Base-by-base conservation (phyloP, 1,140 invertebrate genomes). In the Aplysia californica region DNA sequence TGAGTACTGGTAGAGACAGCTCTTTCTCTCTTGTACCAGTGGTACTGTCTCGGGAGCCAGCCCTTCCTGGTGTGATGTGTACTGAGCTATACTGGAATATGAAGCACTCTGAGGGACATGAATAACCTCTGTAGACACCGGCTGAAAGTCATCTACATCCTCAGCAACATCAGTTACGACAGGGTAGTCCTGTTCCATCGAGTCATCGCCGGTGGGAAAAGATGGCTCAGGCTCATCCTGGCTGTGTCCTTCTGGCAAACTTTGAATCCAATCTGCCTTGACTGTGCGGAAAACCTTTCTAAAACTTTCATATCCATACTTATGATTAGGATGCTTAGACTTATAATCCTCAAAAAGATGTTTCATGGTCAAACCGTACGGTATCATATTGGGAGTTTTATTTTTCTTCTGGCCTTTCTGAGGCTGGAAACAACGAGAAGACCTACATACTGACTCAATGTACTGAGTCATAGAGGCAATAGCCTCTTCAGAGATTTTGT, bases 401-500 rank as follows among this genome's bases (percentile, higher is more conserved):
- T 3, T 31, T n/a, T 10, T 2, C 1, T 6, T 58, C 21, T 35
- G 68, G n/a, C 10, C 35, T 70, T 55, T 70, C 18, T 56, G 44
- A 3, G 39, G 66, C 26, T 26, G 1, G 2, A 44, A 23, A 68
- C n/a, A 31, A 21, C 50, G 66, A 31, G 23, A 44, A 3, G 66
- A 44, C 3, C 50, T 21, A 23, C 66, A 68, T 23, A 68, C 66
- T 44, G 33, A 36, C 39, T 68, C 66, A 44, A 68, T 68, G 23
- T 68, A 68, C 31, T 44, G 31, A 4, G 66, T 44, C 66, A 68
- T 68, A 4, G 66, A 68, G 26, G 2, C 50, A 10, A 71, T n/a
- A 56, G 68, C 68, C 26, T 71, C 68, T 3, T 71, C 68, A 20
- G 38, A 31, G 68, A 71, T 71, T 71, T 71, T 71, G 38, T 71